Percentiles rank a stretch among this genome's conserved stretches.
phyloP scores from a whole-genome alignment of 2,888 invertebrate genomes.

The Lamproptera curius region DNA sequence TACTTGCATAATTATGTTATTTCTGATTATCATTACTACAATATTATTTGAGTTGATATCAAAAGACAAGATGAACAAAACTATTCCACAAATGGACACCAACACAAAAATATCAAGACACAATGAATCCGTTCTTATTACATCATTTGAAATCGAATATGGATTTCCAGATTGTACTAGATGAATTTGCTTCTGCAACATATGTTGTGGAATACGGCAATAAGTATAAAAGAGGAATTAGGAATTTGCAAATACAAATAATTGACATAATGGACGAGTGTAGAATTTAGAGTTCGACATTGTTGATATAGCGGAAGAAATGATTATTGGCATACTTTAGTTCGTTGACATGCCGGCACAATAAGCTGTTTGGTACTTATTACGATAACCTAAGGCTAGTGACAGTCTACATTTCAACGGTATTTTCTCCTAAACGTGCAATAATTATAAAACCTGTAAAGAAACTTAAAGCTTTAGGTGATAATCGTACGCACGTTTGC shows the following conservation, averaged over 20 bases:
- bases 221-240: slow-evolving; percentile 43
- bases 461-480: slow-evolving; percentile 28
- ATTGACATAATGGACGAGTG: slow-evolving; percentile 34
- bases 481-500: slow-evolving; percentile 41
- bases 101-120: slow-evolving; percentile 46
- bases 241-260: slow-evolving; percentile 41
- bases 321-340: slow-evolving; percentile 18
- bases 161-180: slow-evolving; percentile 46
- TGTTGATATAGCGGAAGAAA: slow-evolving; percentile 27
- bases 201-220: slow-evolving; percentile 52
- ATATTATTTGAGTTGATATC: slow-evolving; percentile 18
- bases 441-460: slow-evolving; percentile 37
- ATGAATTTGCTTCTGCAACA: slow-evolving; percentile 46
- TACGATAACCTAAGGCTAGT: slow-evolving; percentile 18
- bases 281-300: slow-evolving; percentile 33
- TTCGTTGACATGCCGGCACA: not conserved
- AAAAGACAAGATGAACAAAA: slow-evolving; percentile 23
- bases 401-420: slow-evolving; percentile 26
- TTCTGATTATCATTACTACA: slow-evolving; percentile 33
- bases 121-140: slow-evolving; percentile 48
- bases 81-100: slow-evolving; percentile 23
- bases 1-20: slow-evolving; percentile 30
- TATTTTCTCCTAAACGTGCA: slow-evolving; percentile 39
- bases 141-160: slow-evolving; percentile 38
- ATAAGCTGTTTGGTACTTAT: not conserved